Evolutionary conservation across 2,888 invertebrate genomes (phyloP).

Genomic region (Polyommatus iphigenia): DNA sequence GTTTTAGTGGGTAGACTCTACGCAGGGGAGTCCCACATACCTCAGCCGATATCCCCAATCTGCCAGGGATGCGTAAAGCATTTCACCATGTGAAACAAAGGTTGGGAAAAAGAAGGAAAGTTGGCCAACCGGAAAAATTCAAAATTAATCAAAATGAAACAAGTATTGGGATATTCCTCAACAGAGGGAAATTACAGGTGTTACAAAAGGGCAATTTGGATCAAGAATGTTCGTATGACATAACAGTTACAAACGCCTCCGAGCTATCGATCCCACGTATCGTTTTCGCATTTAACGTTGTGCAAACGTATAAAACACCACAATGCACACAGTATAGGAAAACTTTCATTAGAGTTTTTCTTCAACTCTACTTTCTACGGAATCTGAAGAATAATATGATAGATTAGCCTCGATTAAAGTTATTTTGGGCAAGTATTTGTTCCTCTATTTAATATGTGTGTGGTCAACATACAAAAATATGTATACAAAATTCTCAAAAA

Average conservation of each 20-base stretch:
- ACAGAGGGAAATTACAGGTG: neutral
- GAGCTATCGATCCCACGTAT: constrained; percentile 75
- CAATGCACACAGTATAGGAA: constrained; percentile 24
- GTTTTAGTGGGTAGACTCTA: too few species aligned
- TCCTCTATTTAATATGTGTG: neutral
- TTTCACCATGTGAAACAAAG: too few species aligned
- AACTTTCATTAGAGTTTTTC: constrained; percentile 12
- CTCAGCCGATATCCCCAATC: too few species aligned
- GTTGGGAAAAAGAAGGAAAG: too few species aligned
- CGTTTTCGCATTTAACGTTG: constrained; percentile 51
- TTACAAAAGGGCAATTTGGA: constrained; percentile 22
- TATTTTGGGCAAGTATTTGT: neutral
- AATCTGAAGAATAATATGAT: neutral
- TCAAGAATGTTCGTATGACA: constrained; percentile 9
- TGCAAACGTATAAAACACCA: constrained; percentile 27
- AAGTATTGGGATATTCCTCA: neutral
- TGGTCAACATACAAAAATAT: neutral
- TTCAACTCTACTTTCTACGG: neutral
- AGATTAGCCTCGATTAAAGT: neutral
- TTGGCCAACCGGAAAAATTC: too few species aligned
- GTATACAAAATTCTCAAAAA: too few species aligned
- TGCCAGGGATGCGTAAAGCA: too few species aligned
- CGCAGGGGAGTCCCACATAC: too few species aligned
- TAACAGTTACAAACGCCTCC: constrained; percentile 50
- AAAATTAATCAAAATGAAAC: neutral